Evolutionary conservation across 2,888 invertebrate species (phyloP).

Genomic region (Rhagophthalmus giganteus): DNA sequence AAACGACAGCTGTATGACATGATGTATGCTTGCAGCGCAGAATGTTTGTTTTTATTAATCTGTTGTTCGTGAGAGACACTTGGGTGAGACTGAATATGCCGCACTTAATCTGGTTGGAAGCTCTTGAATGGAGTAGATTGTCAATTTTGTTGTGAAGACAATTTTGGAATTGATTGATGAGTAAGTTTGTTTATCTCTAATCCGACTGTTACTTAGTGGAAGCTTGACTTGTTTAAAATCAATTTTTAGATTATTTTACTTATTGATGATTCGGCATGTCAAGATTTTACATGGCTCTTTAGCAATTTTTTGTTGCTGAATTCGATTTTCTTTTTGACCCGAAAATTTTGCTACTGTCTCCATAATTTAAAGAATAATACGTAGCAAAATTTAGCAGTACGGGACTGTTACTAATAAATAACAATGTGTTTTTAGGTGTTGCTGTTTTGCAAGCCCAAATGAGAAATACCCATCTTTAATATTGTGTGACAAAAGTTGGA

Average conservation of each 20-base stretch:
- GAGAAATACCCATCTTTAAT: slow-evolving; percentile 26
- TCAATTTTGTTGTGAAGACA: slow-evolving; percentile 23
- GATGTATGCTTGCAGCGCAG: slow-evolving; percentile 19
- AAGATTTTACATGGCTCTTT: not conserved
- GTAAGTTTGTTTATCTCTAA: slow-evolving; percentile 30
- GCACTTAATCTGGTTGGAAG: slow-evolving; percentile 26
- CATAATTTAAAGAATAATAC: too few relatives aligned
- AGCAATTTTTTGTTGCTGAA: not conserved
- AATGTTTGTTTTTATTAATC: slow-evolving; percentile 26
- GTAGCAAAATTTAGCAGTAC: not conserved
- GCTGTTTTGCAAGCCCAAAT: slow-evolving; percentile 23
- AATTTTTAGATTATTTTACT: too few relatives aligned
- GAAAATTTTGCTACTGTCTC: not conserved
- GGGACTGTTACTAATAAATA: slow-evolving; percentile 1
- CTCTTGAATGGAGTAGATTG: slow-evolving; percentile 25
- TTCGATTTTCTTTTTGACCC: not conserved
- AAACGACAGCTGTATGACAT: too few relatives aligned
- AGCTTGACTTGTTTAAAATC: too few relatives aligned
- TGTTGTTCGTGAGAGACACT: slow-evolving; percentile 27
- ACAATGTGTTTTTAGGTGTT: slow-evolving; percentile 24
- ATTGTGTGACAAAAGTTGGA: not conserved
- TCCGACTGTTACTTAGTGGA: slow-evolving; percentile 12
- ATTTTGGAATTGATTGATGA: slow-evolving; percentile 29
- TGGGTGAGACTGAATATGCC: slow-evolving; percentile 28
- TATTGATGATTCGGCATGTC: not conserved